These are phyloP conservation scores for Chelonoidis abingdonii DNA, from an alignment of 2,113 vertebrate genomes.

Conservation along the genomic window DNA sequence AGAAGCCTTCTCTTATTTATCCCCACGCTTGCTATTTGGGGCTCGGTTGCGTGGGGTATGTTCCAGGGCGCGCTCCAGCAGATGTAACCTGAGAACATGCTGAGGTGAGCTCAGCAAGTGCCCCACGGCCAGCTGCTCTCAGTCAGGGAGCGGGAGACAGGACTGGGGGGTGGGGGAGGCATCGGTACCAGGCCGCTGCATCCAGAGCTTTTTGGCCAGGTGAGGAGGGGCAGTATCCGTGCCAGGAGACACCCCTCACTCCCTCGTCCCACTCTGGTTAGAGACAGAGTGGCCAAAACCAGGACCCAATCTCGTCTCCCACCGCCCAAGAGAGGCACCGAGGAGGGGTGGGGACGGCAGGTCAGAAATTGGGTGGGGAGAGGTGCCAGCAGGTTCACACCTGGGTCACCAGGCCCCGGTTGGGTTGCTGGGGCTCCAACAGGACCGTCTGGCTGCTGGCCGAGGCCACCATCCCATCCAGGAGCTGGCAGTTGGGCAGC, in stretches of 20 bases:
- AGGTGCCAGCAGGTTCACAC: conserved; percentile 73
- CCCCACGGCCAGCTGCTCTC: background rate
- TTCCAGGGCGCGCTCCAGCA: conserved; percentile 7
- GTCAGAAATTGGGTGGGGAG: background rate
- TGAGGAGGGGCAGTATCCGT: background rate
- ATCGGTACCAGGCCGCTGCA: background rate
- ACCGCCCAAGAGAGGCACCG: background rate
- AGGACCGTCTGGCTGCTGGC: conserved; percentile 71
- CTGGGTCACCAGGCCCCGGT: conserved; percentile 86
- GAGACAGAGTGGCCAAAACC: background rate
- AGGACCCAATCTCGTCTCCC: background rate
- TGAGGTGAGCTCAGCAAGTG: background rate
- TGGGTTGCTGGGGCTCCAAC: conserved; percentile 60
- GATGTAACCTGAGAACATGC: conserved; percentile 15
- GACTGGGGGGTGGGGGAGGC: background rate
- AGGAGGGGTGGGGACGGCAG: background rate
- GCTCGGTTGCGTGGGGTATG: background rate
- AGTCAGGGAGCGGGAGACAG: background rate
- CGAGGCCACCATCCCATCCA: conserved; percentile 73
- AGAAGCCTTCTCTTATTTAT: background rate
- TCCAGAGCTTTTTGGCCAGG: background rate
- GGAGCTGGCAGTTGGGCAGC: conserved; percentile 49
- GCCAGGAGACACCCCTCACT: background rate
- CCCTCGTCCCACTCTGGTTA: too few relatives aligned
- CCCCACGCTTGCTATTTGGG: conserved; percentile 21